Evolutionary conservation across 2,797 vertebrate species (phyloP).

Genomic region (Philypnodon macrostomus): DNA sequence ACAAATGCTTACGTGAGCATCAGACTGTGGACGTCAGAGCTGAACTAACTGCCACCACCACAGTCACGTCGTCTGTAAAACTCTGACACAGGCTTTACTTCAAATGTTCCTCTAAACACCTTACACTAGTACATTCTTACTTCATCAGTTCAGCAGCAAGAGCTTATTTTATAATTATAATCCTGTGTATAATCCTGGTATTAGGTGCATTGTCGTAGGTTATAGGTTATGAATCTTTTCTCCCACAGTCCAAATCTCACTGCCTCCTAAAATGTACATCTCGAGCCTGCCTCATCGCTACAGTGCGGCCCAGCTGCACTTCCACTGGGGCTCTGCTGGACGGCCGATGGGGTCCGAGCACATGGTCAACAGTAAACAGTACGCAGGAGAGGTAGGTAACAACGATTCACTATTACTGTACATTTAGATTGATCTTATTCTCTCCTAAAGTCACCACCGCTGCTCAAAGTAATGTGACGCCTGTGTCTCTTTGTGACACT

Average conservation of each 20-base stretch:
- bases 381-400: conserved; percentile 86
- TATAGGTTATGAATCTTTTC: conserved; percentile 24
- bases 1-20: conserved; percentile 48
- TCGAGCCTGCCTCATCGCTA: conserved; percentile 82
- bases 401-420: too few relatives aligned
- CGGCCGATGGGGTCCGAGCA: conserved; percentile 87
- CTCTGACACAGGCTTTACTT: conserved; percentile 49
- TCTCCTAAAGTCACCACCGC: too few relatives aligned
- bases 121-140: neutral
- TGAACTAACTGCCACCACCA: too few relatives aligned
- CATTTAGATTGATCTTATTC: neutral
- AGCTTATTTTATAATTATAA: too few relatives aligned
- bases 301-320: conserved; percentile 87
- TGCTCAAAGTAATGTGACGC: too few relatives aligned
- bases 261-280: conserved; percentile 83
- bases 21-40: conserved; percentile 15
- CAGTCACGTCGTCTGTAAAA: conserved; percentile 35
- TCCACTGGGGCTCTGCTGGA: conserved; percentile 89
- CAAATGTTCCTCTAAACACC: conserved; percentile 37
- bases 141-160: neutral
- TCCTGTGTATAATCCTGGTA: too few relatives aligned
- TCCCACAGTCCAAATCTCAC: conserved; percentile 83
- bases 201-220: too few relatives aligned
- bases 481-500: too few relatives aligned
- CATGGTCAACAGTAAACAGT: conserved; percentile 81